Conservation (phyloP, 1,140 invertebrate species). For the Heliconius hewitsoni region DNA sequence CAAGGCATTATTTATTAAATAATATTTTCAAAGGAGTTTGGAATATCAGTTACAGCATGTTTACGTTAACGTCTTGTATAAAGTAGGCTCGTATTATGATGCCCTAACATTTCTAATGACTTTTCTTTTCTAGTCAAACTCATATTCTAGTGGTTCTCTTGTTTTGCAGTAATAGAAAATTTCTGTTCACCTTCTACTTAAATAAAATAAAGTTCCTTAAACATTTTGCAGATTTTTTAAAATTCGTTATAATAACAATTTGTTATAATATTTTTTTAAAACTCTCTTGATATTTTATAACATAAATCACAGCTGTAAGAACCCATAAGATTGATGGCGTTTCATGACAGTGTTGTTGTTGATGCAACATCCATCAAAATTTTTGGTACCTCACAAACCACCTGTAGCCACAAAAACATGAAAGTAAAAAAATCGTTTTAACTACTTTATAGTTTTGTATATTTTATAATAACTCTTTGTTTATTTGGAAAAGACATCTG, state of each 20-base stretch:
- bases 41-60: too few relatives aligned
- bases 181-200: background rate
- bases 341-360: background rate
- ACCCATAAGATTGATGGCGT: slow-evolving; percentile 1
- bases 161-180: background rate
- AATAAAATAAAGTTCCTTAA: too few relatives aligned
- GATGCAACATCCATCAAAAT: background rate
- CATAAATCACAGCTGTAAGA: background rate
- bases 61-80: background rate
- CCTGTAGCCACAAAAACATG: background rate
- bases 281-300: background rate
- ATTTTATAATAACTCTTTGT: too few relatives aligned
- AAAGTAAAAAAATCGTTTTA: background rate
- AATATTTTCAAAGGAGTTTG: too few relatives aligned
- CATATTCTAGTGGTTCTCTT: background rate
- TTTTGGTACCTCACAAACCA: background rate
- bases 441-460: background rate
- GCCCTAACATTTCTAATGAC: slow-evolving; percentile 7
- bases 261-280: background rate
- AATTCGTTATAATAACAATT: background rate
- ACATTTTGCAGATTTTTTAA: background rate
- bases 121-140: background rate
- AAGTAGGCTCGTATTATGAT: background rate
- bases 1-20: too few relatives aligned
- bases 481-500: too few relatives aligned